Conservation (phyloP, 92 coral and sea anemone genomes). For the Plumapathes pennacea region DNA sequence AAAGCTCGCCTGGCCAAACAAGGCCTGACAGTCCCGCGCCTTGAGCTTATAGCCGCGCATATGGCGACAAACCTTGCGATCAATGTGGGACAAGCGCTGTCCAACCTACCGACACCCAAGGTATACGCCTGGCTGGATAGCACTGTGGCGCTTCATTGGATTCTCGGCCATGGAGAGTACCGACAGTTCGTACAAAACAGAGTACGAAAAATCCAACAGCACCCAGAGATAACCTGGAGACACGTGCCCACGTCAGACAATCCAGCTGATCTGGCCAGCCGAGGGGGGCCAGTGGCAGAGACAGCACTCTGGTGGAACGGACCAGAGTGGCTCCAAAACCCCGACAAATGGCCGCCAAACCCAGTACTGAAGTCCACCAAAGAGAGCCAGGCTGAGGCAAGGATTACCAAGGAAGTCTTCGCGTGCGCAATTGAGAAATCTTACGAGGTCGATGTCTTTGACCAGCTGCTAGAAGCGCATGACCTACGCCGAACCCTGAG, state of each 20-base stretch:
- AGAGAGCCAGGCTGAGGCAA: slow-evolving; percentile 22
- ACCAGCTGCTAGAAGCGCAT: slow-evolving; percentile 1
- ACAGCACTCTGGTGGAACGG: slow-evolving; percentile 19
- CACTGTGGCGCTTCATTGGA: slow-evolving; percentile 49
- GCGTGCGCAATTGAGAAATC: slow-evolving; percentile 8
- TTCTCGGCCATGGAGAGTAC: slow-evolving; percentile 26
- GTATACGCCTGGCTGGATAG: slow-evolving; percentile 24
- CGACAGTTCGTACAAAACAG: slow-evolving; percentile 37
- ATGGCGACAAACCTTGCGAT: slow-evolving; percentile 35
- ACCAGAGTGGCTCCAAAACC: slow-evolving; percentile 16
- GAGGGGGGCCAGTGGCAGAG: slow-evolving; percentile 7
- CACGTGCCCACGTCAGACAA: slow-evolving; percentile 34
- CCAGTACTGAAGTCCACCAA: slow-evolving; percentile 6
- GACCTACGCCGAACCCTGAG: slow-evolving; percentile 20
- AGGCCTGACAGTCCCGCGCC: slow-evolving; percentile 22
- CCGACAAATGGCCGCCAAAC: slow-evolving; percentile 19
- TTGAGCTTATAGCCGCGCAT: slow-evolving; percentile 35
- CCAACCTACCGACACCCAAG: not conserved
- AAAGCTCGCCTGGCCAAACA: slow-evolving; percentile 36
- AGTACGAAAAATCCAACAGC: slow-evolving; percentile 15
- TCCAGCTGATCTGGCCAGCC: slow-evolving; percentile 42
- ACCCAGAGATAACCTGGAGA: slow-evolving; percentile 29
- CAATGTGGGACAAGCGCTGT: slow-evolving; percentile 17
- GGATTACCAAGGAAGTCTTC: slow-evolving; percentile 25
- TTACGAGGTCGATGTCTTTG: slow-evolving; percentile 5